Evolutionary conservation across 2,113 vertebrate species (phyloP).

Genomic region (Psettodes erumei): DNA sequence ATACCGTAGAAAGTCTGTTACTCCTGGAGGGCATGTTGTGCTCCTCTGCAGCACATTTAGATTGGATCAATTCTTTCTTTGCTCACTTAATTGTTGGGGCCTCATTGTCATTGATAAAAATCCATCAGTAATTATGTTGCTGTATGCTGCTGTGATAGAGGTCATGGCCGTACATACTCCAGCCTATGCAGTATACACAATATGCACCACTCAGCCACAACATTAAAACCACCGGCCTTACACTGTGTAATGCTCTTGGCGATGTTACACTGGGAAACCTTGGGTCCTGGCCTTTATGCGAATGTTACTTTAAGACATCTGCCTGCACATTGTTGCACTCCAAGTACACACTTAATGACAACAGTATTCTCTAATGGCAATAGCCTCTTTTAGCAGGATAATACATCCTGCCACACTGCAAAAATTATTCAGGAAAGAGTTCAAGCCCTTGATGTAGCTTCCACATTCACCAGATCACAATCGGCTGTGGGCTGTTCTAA

Average conservation of each 20-base stretch:
- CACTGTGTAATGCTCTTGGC: too few species aligned
- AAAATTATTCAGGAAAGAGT: not conserved
- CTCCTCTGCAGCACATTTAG: slow-evolving; percentile 30
- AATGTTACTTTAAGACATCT: not conserved
- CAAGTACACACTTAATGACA: too few species aligned
- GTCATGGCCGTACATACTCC: slow-evolving; percentile 10
- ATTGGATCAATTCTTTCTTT: slow-evolving; percentile 61
- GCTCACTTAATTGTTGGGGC: slow-evolving; percentile 49
- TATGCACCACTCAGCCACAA: not conserved
- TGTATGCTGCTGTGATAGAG: slow-evolving; percentile 19
- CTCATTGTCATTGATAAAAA: slow-evolving; percentile 67
- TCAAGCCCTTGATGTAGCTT: too few species aligned
- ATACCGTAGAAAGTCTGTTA: slow-evolving; percentile 42
- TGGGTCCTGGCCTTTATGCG: too few species aligned
- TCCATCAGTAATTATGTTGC: slow-evolving; percentile 30
- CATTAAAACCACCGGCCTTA: not conserved
- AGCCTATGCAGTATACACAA: not conserved
- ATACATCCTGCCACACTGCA: not conserved
- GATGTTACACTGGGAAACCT: too few species aligned
- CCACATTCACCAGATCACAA: too few species aligned
- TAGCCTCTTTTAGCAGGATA: not conserved
- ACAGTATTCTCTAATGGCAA: not conserved
- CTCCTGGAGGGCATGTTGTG: slow-evolving; percentile 48
- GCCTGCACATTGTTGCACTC: not conserved
- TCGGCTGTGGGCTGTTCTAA: too few species aligned